These are phyloP conservation scores for Ethmia dodecea DNA, from an alignment of 2,888 invertebrate genomes.

Conservation along the genomic window DNA sequence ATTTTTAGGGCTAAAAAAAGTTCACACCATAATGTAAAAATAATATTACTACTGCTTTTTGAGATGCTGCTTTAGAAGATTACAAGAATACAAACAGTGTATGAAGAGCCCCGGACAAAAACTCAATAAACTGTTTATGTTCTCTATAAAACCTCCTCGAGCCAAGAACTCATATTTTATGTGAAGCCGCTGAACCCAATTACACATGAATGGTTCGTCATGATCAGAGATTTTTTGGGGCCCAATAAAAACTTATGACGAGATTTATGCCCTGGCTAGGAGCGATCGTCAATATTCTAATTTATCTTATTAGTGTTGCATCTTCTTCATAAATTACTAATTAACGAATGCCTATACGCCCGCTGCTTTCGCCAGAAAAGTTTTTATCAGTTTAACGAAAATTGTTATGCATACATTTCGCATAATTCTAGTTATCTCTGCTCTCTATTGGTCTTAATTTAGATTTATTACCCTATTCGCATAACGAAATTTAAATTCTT, in stretches of 20 bases:
- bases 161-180: conserved; percentile 69
- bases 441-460: conserved; percentile 4
- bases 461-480: conserved; percentile 2
- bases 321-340: conserved; percentile 48
- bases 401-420: not conserved
- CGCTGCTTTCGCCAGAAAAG: not conserved
- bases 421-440: not conserved
- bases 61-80: not conserved
- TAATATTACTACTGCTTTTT: too few species aligned
- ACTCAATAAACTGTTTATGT: conserved; percentile 72
- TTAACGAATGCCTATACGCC: conserved; percentile 22
- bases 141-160: conserved; percentile 65
- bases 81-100: conserved; percentile 31
- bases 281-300: conserved; percentile 44
- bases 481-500: conserved; percentile 11
- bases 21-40: too few species aligned
- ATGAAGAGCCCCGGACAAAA: conserved; percentile 49
- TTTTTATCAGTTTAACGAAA: not conserved
- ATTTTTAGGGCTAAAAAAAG: too few species aligned
- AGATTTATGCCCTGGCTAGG: conserved; percentile 60
- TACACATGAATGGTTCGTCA: conserved; percentile 71
- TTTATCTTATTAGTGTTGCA: conserved; percentile 49
- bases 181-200: conserved; percentile 68
- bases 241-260: conserved; percentile 56
- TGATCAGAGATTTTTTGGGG: conserved; percentile 66